phyloP scores from a whole-genome alignment of 2,797 vertebrate genomes.

The Rallus crepitans region DNA sequence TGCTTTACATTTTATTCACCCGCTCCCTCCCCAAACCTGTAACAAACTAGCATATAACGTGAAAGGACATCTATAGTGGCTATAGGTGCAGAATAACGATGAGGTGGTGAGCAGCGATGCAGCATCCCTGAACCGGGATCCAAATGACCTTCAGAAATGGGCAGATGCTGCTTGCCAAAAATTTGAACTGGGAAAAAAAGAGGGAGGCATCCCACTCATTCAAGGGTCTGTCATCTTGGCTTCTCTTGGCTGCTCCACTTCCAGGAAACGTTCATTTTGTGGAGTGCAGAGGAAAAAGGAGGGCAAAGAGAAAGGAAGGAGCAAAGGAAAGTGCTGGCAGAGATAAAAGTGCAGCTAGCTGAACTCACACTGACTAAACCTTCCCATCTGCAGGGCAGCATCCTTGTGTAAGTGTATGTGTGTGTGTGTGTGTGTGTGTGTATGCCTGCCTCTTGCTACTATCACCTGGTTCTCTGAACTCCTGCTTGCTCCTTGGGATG shows the following conservation, averaged over 20 bases:
- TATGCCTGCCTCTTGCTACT: background rate
- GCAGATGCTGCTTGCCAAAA: background rate
- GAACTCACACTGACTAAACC: background rate
- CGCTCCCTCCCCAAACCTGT: background rate
- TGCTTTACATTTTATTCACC: background rate
- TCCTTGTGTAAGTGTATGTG: background rate
- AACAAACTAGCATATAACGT: background rate
- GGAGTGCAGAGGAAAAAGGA: background rate
- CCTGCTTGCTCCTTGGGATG: background rate
- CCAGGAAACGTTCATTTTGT: background rate
- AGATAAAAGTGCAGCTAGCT: background rate
- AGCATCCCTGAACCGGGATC: background rate
- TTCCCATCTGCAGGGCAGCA: background rate
- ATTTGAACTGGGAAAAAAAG: background rate
- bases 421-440: accelerated
- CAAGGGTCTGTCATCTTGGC: background rate
- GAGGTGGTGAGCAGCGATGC: background rate
- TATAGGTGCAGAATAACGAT: background rate
- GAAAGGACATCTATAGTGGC: background rate
- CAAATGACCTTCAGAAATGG: conserved; percentile 37
- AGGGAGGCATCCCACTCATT: background rate
- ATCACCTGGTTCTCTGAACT: background rate
- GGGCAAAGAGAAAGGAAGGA: conserved; percentile 11
- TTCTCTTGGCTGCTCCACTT: background rate
- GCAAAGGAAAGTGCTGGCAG: background rate